phyloP scores from a whole-genome alignment of 2,797 vertebrate genomes.

The Micropoecilia bifurca region DNA sequence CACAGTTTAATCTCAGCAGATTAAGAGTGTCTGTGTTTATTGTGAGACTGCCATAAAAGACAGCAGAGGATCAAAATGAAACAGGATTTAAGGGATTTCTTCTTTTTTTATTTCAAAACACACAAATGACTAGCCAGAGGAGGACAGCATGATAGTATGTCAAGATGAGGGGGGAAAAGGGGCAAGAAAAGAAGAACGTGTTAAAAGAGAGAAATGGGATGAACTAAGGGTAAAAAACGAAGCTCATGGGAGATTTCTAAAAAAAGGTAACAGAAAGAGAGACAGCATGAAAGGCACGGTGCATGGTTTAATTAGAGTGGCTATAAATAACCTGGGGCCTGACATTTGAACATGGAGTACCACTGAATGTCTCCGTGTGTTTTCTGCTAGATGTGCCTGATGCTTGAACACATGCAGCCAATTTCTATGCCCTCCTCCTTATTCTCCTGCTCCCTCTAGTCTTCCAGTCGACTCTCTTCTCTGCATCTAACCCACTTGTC shows the following conservation, averaged over 20 bases:
- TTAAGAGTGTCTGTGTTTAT: slow-evolving; percentile 72
- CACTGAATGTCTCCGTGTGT: slow-evolving; percentile 62
- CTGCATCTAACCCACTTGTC: slow-evolving; percentile 33
- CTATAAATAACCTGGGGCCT: slow-evolving; percentile 79
- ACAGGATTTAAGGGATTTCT: slow-evolving; percentile 57
- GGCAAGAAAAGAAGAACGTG: slow-evolving; percentile 3
- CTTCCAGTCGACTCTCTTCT: slow-evolving; percentile 14
- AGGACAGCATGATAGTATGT: slow-evolving; percentile 30
- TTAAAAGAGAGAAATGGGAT: slow-evolving; percentile 27
- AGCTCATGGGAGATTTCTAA: slow-evolving; percentile 56
- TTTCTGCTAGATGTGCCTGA: slow-evolving; percentile 61
- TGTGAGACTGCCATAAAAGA: slow-evolving; percentile 57
- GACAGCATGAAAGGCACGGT: slow-evolving; percentile 59
- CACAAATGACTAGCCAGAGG: slow-evolving; percentile 53
- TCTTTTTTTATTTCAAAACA: neutral
- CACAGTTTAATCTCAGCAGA: slow-evolving; percentile 74
- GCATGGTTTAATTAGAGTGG: slow-evolving; percentile 78
- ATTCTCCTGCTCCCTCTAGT: slow-evolving; percentile 19
- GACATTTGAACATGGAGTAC: slow-evolving; percentile 79
- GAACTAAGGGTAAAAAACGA: slow-evolving; percentile 51
- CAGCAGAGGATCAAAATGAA: slow-evolving; percentile 55
- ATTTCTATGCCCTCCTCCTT: slow-evolving; percentile 47
- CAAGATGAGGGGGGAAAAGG: slow-evolving; percentile 17
- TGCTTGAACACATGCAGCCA: slow-evolving; percentile 73
- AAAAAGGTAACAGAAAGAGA: slow-evolving; percentile 55